Conservation (phyloP, 1,140 invertebrate species). For the Acromyrmex charruanus region DNA sequence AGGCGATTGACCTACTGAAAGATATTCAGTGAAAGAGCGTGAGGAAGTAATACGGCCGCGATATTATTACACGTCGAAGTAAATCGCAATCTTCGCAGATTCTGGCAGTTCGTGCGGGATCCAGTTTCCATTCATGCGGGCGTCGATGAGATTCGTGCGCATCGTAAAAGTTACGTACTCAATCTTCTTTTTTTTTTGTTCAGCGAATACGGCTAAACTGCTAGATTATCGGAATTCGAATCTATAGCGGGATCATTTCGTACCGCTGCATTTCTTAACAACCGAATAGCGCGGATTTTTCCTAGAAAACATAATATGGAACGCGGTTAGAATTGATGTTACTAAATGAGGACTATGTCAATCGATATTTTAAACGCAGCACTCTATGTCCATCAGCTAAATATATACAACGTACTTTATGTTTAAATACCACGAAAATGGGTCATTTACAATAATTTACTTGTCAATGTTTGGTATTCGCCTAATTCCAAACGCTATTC, state of each 20-base stretch:
- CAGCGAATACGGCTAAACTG: slow-evolving; percentile 3
- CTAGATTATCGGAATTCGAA: slow-evolving; percentile 6
- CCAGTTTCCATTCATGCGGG: slow-evolving; percentile 23
- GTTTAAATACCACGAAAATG: slow-evolving; percentile 44
- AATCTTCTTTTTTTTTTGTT: background rate
- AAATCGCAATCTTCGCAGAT: slow-evolving; percentile 70
- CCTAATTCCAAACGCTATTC: background rate
- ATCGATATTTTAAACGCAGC: slow-evolving; percentile 48
- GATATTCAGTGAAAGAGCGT: background rate
- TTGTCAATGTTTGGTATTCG: background rate
- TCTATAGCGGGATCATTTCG: slow-evolving; percentile 41
- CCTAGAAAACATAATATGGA: slow-evolving; percentile 18
- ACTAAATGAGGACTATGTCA: slow-evolving; percentile 40
- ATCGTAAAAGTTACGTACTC: slow-evolving; percentile 1
- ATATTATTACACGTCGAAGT: slow-evolving; percentile 62
- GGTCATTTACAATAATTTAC: slow-evolving; percentile 3
- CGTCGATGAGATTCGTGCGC: slow-evolving; percentile 43
- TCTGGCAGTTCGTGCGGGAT: background rate
- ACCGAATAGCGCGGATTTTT: slow-evolving; percentile 43
- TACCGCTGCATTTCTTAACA: slow-evolving; percentile 8
- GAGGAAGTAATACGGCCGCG: slow-evolving; percentile 43
- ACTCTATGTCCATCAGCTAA: slow-evolving; percentile 35
- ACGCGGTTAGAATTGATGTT: slow-evolving; percentile 26
- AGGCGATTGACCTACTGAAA: slow-evolving; percentile 44
- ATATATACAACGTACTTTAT: slow-evolving; percentile 55